Base-by-base conservation (phyloP, 2,888 invertebrate species). In the Ectemnius lituratus region DNA sequence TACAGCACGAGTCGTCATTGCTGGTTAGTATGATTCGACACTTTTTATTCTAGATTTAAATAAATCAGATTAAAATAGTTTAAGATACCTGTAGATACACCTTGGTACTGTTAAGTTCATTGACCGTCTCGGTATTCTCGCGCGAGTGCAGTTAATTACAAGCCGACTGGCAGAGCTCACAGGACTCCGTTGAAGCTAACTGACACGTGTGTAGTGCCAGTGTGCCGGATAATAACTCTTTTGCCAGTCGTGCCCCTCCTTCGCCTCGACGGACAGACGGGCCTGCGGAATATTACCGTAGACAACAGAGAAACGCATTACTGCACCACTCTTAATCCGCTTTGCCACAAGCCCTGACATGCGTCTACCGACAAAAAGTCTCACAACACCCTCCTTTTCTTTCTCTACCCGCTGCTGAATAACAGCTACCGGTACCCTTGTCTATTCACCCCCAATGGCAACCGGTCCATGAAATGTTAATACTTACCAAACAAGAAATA, bases 1-100 rank as follows among this genome's bases (percentile, higher is more conserved):
- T 92, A 97, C 97, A 78, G 97, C 98, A 85, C 94, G 98, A 91
- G 97, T 99, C 91, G 97, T 98, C 91, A 97, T 98, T 91, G 98
- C 98, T 88, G 98, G 94, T 93, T 84, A 88, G 81, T 69, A 63
- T 11, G 52, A 37, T 27, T 1, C 13, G 14, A 57, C n/a, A 56
- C 11, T 6, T 20, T 20, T 13, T 20, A 20, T 20, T 20, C 5
- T 58, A 58, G 57, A 11, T 57, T 13, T 11, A 16, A 18, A 16
- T 23, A 16, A 8, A 20, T 4, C 20, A 0, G 57, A 57, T 8
- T 56, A 8, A 11, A 57, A 57, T 20, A 5, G 18, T 3, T 37
- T 37, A 3, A 37, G 28, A 6, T 37, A 8, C 28, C 20, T 20
- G 3, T 37, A 37, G 37, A 37, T 6, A 37, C 8, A 37, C 5